These are phyloP conservation scores for Drosophila imparisetae DNA, from an alignment of 2,888 invertebrate genomes.

Conservation along the genomic window DNA sequence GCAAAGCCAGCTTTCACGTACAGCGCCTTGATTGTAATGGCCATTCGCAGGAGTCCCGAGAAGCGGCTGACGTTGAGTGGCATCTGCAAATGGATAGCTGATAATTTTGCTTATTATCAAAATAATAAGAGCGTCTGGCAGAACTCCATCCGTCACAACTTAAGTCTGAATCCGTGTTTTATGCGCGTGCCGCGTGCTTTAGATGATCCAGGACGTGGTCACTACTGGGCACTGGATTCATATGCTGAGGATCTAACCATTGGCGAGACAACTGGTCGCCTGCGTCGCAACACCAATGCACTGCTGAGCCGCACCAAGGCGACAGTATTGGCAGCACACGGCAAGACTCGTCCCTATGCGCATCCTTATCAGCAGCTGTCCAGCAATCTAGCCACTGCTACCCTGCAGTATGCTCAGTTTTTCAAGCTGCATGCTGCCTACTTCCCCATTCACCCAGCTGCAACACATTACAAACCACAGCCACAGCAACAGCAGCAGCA, in stretches of 20 bases:
- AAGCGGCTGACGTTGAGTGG: slow-evolving; percentile 95
- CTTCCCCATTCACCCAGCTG: slow-evolving; percentile 71
- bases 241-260: slow-evolving; percentile 98
- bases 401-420: neutral
- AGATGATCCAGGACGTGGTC: slow-evolving; percentile 87
- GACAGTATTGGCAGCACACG: slow-evolving; percentile 22
- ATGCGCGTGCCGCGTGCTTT: slow-evolving; percentile 97
- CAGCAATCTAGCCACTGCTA: slow-evolving; percentile 20
- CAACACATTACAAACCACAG: slow-evolving; percentile 20
- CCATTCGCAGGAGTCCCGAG: slow-evolving; percentile 95
- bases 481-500: neutral
- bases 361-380: slow-evolving; percentile 67
- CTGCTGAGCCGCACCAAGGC: slow-evolving; percentile 29
- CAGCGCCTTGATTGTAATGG: slow-evolving; percentile 99
- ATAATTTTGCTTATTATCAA: slow-evolving; percentile 86
- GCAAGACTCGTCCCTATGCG: slow-evolving; percentile 36
- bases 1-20: slow-evolving; percentile 97
- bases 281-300: slow-evolving; percentile 86
- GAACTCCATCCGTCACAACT: slow-evolving; percentile 89
- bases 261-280: slow-evolving; percentile 97
- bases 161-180: slow-evolving; percentile 95
- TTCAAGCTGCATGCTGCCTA: slow-evolving; percentile 72
- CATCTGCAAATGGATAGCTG: slow-evolving; percentile 91
- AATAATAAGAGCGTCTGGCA: slow-evolving; percentile 85
- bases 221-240: slow-evolving; percentile 99